A percentile compares a stretch with the other conserved stretches of the same genome.
Conservation (phyloP, 2,797 vertebrate genomes). For the Notamacropus eugenii region DNA sequence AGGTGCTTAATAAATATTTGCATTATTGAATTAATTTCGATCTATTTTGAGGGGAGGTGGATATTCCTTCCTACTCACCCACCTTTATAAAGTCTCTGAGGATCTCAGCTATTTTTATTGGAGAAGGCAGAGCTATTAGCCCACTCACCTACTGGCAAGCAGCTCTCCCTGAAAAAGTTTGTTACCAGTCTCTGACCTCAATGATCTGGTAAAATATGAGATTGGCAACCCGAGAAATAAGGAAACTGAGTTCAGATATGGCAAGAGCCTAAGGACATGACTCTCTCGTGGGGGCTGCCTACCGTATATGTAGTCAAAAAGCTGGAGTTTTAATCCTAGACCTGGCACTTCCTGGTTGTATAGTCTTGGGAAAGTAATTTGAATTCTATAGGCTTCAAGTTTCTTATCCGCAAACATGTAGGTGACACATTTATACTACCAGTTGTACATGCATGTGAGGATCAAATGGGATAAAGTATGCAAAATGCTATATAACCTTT, state of each 20-base stretch:
- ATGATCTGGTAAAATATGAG: background rate
- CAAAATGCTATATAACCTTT: background rate
- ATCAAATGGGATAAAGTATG: background rate
- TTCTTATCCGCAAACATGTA: background rate
- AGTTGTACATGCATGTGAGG: background rate
- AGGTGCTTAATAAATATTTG: background rate
- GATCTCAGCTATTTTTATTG: background rate
- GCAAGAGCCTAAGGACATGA: background rate
- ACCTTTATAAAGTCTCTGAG: background rate
- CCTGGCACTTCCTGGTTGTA: background rate
- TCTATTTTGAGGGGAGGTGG: background rate
- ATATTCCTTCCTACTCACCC: background rate
- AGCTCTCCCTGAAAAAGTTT: background rate
- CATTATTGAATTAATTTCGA: background rate
- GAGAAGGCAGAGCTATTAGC: background rate
- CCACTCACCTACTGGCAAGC: background rate
- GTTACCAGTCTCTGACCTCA: background rate
- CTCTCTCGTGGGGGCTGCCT: background rate
- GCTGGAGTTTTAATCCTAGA: background rate
- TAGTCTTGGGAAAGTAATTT: background rate
- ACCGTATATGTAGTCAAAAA: background rate
- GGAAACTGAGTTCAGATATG: background rate
- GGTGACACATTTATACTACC: background rate
- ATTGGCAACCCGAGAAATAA: background rate
- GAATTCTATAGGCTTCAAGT: background rate